These are phyloP conservation scores for Prenolepis imparis DNA, from an alignment of 2,888 invertebrate species.

Conservation along the genomic window DNA sequence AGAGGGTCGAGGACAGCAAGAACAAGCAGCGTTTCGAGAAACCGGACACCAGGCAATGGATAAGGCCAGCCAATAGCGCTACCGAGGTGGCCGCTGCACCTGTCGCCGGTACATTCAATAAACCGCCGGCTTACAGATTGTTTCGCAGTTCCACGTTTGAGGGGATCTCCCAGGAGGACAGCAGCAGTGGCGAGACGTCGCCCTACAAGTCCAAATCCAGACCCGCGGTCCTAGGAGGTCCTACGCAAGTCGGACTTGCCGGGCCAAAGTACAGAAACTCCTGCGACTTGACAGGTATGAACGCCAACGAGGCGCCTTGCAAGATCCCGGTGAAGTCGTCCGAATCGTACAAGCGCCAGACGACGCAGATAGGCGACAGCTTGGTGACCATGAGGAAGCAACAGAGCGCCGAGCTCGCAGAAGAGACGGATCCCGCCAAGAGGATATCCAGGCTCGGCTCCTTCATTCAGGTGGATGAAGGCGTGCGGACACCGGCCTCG, in stretches of 20 bases:
- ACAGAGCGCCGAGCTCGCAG: slow-evolving; percentile 64
- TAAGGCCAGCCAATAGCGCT: slow-evolving; percentile 82
- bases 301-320: slow-evolving; percentile 76
- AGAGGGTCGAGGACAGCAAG: slow-evolving; percentile 91
- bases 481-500: slow-evolving; percentile 79
- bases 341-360: slow-evolving; percentile 62
- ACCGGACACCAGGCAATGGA: slow-evolving; percentile 89
- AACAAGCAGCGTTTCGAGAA: slow-evolving; percentile 87
- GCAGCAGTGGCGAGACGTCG: slow-evolving; percentile 46
- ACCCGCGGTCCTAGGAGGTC: slow-evolving; percentile 53
- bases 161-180: slow-evolving; percentile 83
- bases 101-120: slow-evolving; percentile 43
- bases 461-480: slow-evolving; percentile 86
- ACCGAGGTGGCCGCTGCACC: slow-evolving; percentile 60
- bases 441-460: slow-evolving; percentile 87
- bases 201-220: slow-evolving; percentile 65
- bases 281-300: slow-evolving; percentile 81
- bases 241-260: slow-evolving; percentile 51
- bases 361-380: slow-evolving; percentile 65
- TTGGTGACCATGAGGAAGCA: slow-evolving; percentile 77
- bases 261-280: slow-evolving; percentile 80
- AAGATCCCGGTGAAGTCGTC: slow-evolving; percentile 79
- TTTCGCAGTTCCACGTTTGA: slow-evolving; percentile 90
- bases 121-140: slow-evolving; percentile 80
- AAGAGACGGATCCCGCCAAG: slow-evolving; percentile 82